Evolutionary conservation across 2,888 invertebrate species (phyloP), one percentile per base, ranked within the genome.

Genomic region (Caenorhabditis auriculariae): DNA sequence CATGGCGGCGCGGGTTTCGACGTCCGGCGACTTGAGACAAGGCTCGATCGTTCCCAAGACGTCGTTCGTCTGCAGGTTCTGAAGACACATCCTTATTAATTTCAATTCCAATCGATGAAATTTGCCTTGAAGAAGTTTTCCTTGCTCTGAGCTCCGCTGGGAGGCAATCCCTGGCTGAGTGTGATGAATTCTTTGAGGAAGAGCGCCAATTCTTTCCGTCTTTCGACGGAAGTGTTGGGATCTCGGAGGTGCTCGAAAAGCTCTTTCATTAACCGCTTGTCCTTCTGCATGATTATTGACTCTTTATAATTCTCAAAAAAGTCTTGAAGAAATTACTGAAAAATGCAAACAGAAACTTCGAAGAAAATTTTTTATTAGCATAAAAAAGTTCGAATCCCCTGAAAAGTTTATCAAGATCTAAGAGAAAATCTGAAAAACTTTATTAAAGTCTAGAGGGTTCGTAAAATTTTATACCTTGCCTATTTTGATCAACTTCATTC

Each of bases 141-240:
- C 84, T 95, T 91, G 76, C 91, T 93, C 82, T 91, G 92, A n/a
- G 93, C 93, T 83, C 91, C 93, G 82, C 90, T 92, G 19, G 93
- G 92, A 83, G 98, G 98, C 70, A 99, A 86, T 82, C 93, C 94
- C 86, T 96, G 95, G 74, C 96, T 94, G 87, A 95, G 95, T 84
- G 92, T 93, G 86, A 96, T 96, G 85, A 95, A 95, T 84, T 99
- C 99, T 84, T 95, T 96, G 74, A 99, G 87, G 86, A 99, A 99
- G 80, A 94, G 86, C 70, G 95, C 91, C 82, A 95, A 88, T 84
- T 99, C 98, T 80, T 92, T 87, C 79, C 95, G 87, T 82, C 92
- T 91, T 15, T 86, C 83, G 73, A 92, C 89, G 26, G 89, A 87
- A 41, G 93, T 93, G 75, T 88, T 88, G 78, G 91, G 89, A 83